Evolutionary conservation across 2,888 invertebrate species (phyloP).

Genomic region (Alcis repandata): DNA sequence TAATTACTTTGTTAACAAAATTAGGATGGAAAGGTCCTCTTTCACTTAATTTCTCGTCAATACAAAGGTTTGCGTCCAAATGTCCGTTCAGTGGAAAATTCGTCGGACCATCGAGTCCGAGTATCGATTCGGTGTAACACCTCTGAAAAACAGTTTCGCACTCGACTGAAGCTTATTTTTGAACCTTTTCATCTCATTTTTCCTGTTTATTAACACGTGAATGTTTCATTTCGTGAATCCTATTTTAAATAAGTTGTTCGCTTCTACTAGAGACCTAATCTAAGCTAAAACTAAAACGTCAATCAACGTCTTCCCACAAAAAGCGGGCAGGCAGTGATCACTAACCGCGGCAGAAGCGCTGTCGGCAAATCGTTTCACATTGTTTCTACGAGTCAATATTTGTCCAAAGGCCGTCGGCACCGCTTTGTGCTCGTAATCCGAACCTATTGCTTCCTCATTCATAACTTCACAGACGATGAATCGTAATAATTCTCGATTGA

Average conservation of each 20-base stretch:
- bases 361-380: slow-evolving; percentile 58
- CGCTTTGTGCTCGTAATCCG: slow-evolving; percentile 79
- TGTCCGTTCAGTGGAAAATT: slow-evolving; percentile 85
- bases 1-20: slow-evolving; percentile 71
- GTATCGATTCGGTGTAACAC: slow-evolving; percentile 81
- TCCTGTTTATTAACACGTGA: slow-evolving; percentile 76
- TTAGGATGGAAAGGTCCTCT: slow-evolving; percentile 78
- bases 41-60: slow-evolving; percentile 80
- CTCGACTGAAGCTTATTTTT: slow-evolving; percentile 82
- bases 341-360: slow-evolving; percentile 61
- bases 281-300: slow-evolving; percentile 61
- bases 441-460: slow-evolving; percentile 75
- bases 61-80: slow-evolving; percentile 80
- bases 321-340: neutral
- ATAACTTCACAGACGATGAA: slow-evolving; percentile 78
- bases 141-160: slow-evolving; percentile 84
- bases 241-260: slow-evolving; percentile 14
- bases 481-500: slow-evolving; percentile 83
- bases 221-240: slow-evolving; percentile 55
- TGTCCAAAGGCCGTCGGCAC: slow-evolving; percentile 78
- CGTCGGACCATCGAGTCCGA: slow-evolving; percentile 82
- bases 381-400: slow-evolving; percentile 86
- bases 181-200: slow-evolving; percentile 80
- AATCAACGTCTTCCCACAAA: slow-evolving; percentile 71
- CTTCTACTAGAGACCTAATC: slow-evolving; percentile 13